Evolutionary conservation across 64 coral and sea anemone genomes (phyloP), one percentile per base, ranked within the genome.

Genomic region (Montipora foliosa): DNA sequence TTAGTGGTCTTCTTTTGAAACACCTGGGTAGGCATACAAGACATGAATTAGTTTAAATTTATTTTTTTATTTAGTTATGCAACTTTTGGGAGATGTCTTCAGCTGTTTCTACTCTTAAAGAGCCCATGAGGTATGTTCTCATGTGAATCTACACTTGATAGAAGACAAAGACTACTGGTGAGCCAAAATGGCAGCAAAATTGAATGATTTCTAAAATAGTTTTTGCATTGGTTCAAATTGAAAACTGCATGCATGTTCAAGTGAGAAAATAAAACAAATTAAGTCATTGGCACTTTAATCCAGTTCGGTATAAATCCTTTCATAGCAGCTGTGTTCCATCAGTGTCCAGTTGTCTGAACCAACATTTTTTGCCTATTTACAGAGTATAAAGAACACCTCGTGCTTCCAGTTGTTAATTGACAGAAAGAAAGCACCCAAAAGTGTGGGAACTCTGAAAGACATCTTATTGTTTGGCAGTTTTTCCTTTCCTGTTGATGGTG

Each of bases 391-490:
- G 61, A 87, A 87, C 15, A n/a, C 62, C 14, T 49, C 83, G 8
- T 87, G 61, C 62, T 87, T 87, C 13, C 29, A 87, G 48, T 71
- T 87, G 37, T 70, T 49, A 9, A 87, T 87, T 47, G 83, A 87
- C 20, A 5, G 62, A n/a, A 4, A 72, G 19, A 74, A 75, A 59
- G 71, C 66, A 17, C 74, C 87, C 1, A 89, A 78, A 20, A 20
- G 57, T 51, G 46, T 62, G 19, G 37, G 87, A 10, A 62, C 53
- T 19, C 48, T 76, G 37, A 75, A 89, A 62, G 87, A 89, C 58
- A 78, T 89, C 16, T 89, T 72, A n/a, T 76, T 89, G 53, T 89
- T 50, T 77, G 87, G 87, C n/a, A 89, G 72, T 67, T 89, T 89
- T 60, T 15, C 22, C 16, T 89, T 89, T 77, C 87, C 72, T 89